Evolutionary conservation across 2,888 invertebrate genomes (phyloP).

Genomic region (Microplitis deprimator): DNA sequence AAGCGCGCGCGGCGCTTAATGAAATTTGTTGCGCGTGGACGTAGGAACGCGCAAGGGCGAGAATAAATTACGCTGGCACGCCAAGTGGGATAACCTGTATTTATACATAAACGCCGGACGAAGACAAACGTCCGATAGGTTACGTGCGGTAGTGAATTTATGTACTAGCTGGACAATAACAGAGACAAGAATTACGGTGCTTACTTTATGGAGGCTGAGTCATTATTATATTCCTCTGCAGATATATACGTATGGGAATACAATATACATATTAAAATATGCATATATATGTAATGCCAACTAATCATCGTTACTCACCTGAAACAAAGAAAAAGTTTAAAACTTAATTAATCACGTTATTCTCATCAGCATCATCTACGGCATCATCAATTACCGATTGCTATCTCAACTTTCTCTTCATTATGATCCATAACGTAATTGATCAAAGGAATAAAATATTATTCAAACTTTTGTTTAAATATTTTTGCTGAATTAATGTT

Average conservation of each 20-base stretch:
- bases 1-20: slow-evolving; percentile 48
- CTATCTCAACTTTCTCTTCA: slow-evolving; percentile 1
- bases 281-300: neutral
- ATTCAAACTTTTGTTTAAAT: neutral
- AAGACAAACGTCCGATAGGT: slow-evolving; percentile 53
- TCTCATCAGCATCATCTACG: slow-evolving; percentile 1
- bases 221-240: slow-evolving; percentile 33
- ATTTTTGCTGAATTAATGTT: neutral
- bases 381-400: slow-evolving; percentile 5
- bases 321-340: slow-evolving; percentile 32
- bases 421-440: slow-evolving; percentile 3
- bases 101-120: slow-evolving; percentile 50
- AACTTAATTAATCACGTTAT: slow-evolving; percentile 12
- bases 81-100: slow-evolving; percentile 49
- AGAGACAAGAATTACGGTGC: slow-evolving; percentile 51
- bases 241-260: neutral
- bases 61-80: slow-evolving; percentile 50
- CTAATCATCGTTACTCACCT: slow-evolving; percentile 40
- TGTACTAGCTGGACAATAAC: slow-evolving; percentile 48
- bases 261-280: neutral
- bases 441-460: slow-evolving; percentile 5
- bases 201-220: slow-evolving; percentile 49
- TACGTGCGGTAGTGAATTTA: slow-evolving; percentile 50
- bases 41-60: slow-evolving; percentile 36
- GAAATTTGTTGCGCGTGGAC: slow-evolving; percentile 47